phyloP scores from a whole-genome alignment of 2,113 vertebrate species.

The Nestor notabilis region DNA sequence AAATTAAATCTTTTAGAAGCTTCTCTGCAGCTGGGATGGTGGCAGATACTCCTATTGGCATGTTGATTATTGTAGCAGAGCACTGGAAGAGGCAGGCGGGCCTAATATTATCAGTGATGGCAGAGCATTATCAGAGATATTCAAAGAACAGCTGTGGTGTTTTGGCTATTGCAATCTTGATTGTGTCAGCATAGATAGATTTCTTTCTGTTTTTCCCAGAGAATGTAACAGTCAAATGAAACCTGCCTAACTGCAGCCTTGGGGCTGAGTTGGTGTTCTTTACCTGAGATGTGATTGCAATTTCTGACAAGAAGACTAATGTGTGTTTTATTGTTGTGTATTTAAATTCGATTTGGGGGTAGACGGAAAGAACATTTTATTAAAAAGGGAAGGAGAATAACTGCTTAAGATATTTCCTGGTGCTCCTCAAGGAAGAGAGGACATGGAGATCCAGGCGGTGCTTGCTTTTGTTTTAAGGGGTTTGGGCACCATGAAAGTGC shows the following conservation, averaged over 20 bases:
- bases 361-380: constrained; percentile 32
- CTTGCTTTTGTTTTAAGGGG: neutral
- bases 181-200: constrained; percentile 33
- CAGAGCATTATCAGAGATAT: constrained; percentile 29
- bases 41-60: neutral
- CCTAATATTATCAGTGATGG: neutral
- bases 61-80: neutral
- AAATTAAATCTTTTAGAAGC: neutral
- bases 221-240: constrained; percentile 31
- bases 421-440: neutral
- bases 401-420: constrained; percentile 22
- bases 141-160: constrained; percentile 13
- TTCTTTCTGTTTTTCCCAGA: constrained; percentile 8
- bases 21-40: neutral
- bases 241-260: constrained; percentile 19
- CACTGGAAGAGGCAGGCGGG: constrained; percentile 4
- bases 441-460: neutral
- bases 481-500: neutral
- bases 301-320: constrained; percentile 60
- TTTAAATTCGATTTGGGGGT: constrained; percentile 66
- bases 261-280: neutral
- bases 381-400: constrained; percentile 38
- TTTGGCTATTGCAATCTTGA: constrained; percentile 44
- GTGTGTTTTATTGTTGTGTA: constrained; percentile 51
- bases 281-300: constrained; percentile 30